Base-by-base conservation (phyloP, 53 echinoderm and acorn worm genomes). In the Zoroaster sp. region DNA sequence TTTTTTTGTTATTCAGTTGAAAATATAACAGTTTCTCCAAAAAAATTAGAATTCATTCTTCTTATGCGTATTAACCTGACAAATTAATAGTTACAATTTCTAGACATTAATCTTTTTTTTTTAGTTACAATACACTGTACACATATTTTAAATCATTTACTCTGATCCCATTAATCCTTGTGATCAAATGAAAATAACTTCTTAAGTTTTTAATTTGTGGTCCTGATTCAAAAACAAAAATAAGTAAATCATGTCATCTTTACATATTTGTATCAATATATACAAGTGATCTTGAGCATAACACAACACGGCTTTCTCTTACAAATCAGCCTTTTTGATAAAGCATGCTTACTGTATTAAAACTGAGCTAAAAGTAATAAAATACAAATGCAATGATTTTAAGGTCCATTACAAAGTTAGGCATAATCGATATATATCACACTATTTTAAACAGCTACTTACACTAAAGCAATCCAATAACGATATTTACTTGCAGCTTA, bases 91-190 rank as follows among this genome's bases (percentile, higher is more conserved):
- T 83, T 49, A 69, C 65, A 67, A 49, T 69, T 83, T 83, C 54
- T 43, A 53, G 36, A 83, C 69, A 83, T 47, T 83, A 67, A 45
- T 39, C 40, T n/a, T 74, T 21, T 74, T 21, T 38, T 37, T 74
- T 73, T 73, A 13, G 36, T 59, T 81, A 83, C 70, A 83, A 83
- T 83, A 83, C 47, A 70, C 83, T 83, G 83, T 83, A 83, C 83
- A 83, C 36, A 49, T 33, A 20, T 51, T n/a, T 47, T 13, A 12
- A 34, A 46, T 43, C 7, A 38, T 40, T 47, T 18, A 7, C 9
- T 69, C 46, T 43, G 30, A 33, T 33, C 46, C 69, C 71, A 44
- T 34, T 3, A 30, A 5, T 43, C 30, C 31, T 28, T 40, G 32
- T 74, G 66, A 83, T 70, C 71, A 33, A 17, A 83, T 83, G 83